phyloP scores from a whole-genome alignment of 1,140 invertebrate species.

The Elymnias hypermnestra region DNA sequence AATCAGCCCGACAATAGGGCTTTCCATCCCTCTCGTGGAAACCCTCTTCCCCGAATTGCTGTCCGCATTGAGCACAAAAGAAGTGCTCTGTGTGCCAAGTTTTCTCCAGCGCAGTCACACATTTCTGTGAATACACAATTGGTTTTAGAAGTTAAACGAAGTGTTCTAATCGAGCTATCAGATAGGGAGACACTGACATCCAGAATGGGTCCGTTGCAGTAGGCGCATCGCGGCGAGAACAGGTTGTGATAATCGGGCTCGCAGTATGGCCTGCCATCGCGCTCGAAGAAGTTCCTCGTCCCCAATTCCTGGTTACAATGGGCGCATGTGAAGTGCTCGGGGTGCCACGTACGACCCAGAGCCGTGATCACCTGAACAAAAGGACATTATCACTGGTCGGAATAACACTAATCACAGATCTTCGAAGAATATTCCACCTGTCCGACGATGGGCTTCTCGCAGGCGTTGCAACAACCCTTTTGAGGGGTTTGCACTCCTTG shows the following conservation, averaged over 20 bases:
- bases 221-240: slow-evolving; percentile 98
- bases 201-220: slow-evolving; percentile 98
- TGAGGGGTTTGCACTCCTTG: slow-evolving; percentile 98
- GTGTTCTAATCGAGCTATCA: neutral
- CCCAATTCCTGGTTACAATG: slow-evolving; percentile 98
- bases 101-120: slow-evolving; percentile 97
- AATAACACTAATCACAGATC: neutral
- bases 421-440: slow-evolving; percentile 79
- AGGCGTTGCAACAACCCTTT: slow-evolving; percentile 98
- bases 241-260: slow-evolving; percentile 98
- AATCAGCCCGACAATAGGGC: slow-evolving; percentile 96
- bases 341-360: slow-evolving; percentile 99
- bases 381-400: too few relatives aligned
- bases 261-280: slow-evolving; percentile 97
- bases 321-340: slow-evolving; percentile 98
- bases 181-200: slow-evolving; percentile 84
- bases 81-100: slow-evolving; percentile 99
- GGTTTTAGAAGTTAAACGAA: neutral
- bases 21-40: slow-evolving; percentile 96
- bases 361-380: slow-evolving; percentile 90
- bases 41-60: slow-evolving; percentile 97
- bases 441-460: slow-evolving; percentile 98
- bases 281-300: slow-evolving; percentile 98
- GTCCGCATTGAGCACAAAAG: slow-evolving; percentile 98
- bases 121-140: slow-evolving; percentile 97